Evolutionary conservation across 2,888 invertebrate genomes (phyloP), one percentile per base, ranked within the genome.

Genomic region (Hemaris fuciformis): DNA sequence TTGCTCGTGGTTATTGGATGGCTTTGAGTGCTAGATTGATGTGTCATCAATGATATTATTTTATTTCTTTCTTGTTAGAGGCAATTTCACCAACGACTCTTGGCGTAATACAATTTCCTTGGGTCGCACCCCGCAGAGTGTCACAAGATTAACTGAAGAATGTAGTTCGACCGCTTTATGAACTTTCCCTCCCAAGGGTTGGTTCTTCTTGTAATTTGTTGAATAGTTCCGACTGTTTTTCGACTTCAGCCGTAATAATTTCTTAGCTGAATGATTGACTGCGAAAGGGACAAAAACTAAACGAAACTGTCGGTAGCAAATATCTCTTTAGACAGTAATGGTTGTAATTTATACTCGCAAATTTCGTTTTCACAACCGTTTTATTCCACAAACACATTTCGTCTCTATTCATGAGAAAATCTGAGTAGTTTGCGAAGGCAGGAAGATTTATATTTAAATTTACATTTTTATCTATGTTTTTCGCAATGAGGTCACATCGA

Each of bases 21-120:
- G 71, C 71, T 72, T 75, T 73, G 68, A 75, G 72, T 74, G 64
- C 60, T 65, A 74, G 82, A 80, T 80, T 76, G 74, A n/a, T n/a
- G 69, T 59, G 74, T 76, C 68, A 77, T 75, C 73, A 73, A 76
- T 77, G 73, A 77, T 71, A 76, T 77, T 79, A 81, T 84, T 75
- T 80, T 76, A 80, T 82, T 79, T 80, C 74, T 77, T 76, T 81
- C 4, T 38, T 76, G 73, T 73, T 78, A 72, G 71, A 74, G 79
- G 77, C 83, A 83, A 87, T 87, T 87, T 84, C 68, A 76, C 71
- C 73, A 69, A 72, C 73, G 72, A 77, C 79, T 76, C 73, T 72
- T 68, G 74, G 68, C 69, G 77, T 84, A 85, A 85, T 83, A 80
- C 78, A 84, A 86, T 85, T 84, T 80, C 69, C 69, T 69, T 65